Evolutionary conservation across 2,113 vertebrate genomes (phyloP), one percentile per base, ranked within the genome.

Genomic region (Oreochromis tanganicae): DNA sequence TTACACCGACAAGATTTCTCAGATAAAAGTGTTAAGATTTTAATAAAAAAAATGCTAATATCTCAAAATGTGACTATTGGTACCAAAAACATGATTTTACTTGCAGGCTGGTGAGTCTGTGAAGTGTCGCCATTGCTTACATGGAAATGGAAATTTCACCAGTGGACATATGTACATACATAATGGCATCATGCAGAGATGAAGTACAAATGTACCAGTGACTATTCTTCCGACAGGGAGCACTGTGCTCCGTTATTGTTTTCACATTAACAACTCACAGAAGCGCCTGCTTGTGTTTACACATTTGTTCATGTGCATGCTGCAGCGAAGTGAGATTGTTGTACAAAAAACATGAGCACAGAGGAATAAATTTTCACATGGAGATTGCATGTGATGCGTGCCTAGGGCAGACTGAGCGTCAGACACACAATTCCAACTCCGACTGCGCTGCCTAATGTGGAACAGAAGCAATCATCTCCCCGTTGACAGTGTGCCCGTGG

Each of bases 381-480:
- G 75, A 89, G n/a, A 73, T 16, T 81, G 34, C 81, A 88, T 88
- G 82, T 81, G 83, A 57, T 46, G 29, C 50, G 10, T 11, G 78
- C 83, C 85, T 27, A 24, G 46, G 57, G 85, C 90, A 71, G 71
- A 79, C 52, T 57, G 8, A 66, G 75, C 21, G 14, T 90, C 83
- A 86, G 50, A 85, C 71, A 59, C 38, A 84, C 79, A 85, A 54
- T 38, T 84, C 12, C 38, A 16, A 56, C 80, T 46, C 55, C 81
- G 21, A 56, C 34, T 82, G 89, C 34, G 38, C 75, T 68, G 68
- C 83, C 59, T 61, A 80, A 79, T 71, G 85, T 63, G 55, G 56
- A 86, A 54, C 83, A 84, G 63, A 84, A 32, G 63, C 63, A 86
- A 46, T 88, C 57, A 78, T 56, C 79, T 87, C 84, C 81, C 54